Percentiles rank a stretch among this genome's conserved stretches.
These are phyloP conservation scores for Tragelaphus imberbis DNA, from an alignment of 2,113 vertebrate genomes.

Conservation along the genomic window DNA sequence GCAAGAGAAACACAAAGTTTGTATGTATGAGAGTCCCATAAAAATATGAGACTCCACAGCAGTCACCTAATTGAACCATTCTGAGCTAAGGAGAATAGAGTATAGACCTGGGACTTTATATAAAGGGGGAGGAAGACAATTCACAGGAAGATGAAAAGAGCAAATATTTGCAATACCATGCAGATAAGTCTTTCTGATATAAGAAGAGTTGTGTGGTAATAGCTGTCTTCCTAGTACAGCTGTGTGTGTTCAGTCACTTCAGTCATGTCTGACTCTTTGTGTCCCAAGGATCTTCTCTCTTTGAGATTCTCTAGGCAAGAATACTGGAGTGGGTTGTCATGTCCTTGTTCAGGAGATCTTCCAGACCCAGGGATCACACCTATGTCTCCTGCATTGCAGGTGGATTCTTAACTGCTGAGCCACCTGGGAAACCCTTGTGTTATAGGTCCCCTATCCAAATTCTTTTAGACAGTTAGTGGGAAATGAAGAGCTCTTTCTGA, in stretches of 20 bases:
- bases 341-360: not conserved
- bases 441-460: not conserved
- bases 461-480: not conserved
- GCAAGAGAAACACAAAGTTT: not conserved
- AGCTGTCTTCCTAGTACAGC: not conserved
- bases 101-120: not conserved
- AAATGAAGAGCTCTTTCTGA: not conserved
- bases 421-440: not conserved
- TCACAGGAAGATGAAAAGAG: not conserved
- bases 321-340: not conserved
- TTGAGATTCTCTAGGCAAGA: not conserved
- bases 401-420: not conserved
- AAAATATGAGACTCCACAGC: not conserved
- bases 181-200: not conserved
- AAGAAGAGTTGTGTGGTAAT: not conserved
- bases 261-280: not conserved
- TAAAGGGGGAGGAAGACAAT: not conserved
- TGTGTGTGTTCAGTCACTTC: not conserved
- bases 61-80: not conserved
- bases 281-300: not conserved
- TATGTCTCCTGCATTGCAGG: not conserved
- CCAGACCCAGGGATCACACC: not conserved
- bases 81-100: not conserved
- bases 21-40: not conserved
- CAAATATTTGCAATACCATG: not conserved